Evolutionary conservation across 2,888 invertebrate genomes (phyloP), one percentile per base, ranked within the genome.

Genomic region (Drosophila paucipuncta): DNA sequence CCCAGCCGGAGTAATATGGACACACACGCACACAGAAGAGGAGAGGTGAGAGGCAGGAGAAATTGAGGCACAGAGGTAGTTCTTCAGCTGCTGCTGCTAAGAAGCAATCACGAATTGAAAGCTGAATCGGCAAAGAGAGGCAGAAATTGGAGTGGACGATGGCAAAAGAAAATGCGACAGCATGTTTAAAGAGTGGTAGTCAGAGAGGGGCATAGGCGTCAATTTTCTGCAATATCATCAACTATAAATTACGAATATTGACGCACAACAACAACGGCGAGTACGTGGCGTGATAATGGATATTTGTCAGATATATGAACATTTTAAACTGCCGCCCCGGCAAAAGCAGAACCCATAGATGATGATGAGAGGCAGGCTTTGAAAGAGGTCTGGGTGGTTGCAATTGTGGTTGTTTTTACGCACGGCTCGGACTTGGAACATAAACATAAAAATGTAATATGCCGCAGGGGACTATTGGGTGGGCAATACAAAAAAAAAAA

Each of bases 231-330:
- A 83, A 91, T 91, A 87, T 87, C 87, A 87, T 87, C 87, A 87
- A 89, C 87, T 89, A 87, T 87, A 87, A 87, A 87, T 87, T 87
- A 87, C 85, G 85, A 89, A 90, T 87, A 91, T 87, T 84, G 91
- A 84, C 71, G 78, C 80, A 74, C 78, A 73, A 80, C 86, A 35
- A 7, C 54, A 55, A 52, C 65, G 31, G 55, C 41, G 70, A 83
- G 89, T 91, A 87, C 87, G 87, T 87, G 91, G 87, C 87, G 91
- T 89, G 87, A 87, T 87, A 87, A 87, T 91, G 87, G 87, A 89
- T 91, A 87, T 91, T 87, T 91, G 88, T 85, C 85, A 85, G 85
- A 90, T 85, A 85, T 85, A 86, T 82, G 91, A 80, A 82, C 91
- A 84, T 84, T 91, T 91, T 89, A 91, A 87, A 87, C 76, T 87